phyloP scores from a whole-genome alignment of 2,888 invertebrate species.

The Paralinhomoeus sp. region DNA sequence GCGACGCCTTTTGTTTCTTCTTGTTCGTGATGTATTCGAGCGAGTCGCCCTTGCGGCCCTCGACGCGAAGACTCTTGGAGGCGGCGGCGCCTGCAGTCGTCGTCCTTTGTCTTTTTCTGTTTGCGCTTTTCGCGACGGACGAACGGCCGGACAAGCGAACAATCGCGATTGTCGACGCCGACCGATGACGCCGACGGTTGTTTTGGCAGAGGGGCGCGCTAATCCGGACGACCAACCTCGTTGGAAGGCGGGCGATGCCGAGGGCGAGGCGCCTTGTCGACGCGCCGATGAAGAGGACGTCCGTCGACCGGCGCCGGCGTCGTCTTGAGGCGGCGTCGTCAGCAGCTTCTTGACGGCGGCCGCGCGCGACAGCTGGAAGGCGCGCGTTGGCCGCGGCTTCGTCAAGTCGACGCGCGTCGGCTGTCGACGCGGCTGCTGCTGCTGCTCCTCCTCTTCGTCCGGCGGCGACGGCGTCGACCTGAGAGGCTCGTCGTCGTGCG shows the following conservation, averaged over 20 bases:
- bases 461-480: too few species aligned
- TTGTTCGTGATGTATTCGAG: constrained; percentile 19
- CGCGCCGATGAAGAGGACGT: too few species aligned
- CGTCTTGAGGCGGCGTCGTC: constrained; percentile 5
- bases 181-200: too few species aligned
- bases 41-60: constrained; percentile 11
- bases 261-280: too few species aligned
- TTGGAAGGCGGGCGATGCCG: too few species aligned
- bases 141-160: too few species aligned
- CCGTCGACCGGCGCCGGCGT: constrained; percentile 9
- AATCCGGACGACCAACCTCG: too few species aligned
- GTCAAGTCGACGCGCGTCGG: constrained; percentile 2
- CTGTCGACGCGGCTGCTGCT: neutral
- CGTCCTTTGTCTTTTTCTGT: too few species aligned
- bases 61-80: constrained; percentile 10
- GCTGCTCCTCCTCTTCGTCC: neutral
- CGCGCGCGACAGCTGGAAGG: constrained; percentile 7
- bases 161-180: too few species aligned
- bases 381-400: constrained; percentile 6
- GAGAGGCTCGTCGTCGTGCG: too few species aligned
- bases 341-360: constrained; percentile 21
- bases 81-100: constrained; percentile 5
- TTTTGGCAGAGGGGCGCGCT: too few species aligned
- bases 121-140: too few species aligned
- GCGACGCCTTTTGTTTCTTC: constrained; percentile 3